Evolutionary conservation across 2,113 vertebrate genomes (phyloP).

Genomic region (Irena cyanogastra): DNA sequence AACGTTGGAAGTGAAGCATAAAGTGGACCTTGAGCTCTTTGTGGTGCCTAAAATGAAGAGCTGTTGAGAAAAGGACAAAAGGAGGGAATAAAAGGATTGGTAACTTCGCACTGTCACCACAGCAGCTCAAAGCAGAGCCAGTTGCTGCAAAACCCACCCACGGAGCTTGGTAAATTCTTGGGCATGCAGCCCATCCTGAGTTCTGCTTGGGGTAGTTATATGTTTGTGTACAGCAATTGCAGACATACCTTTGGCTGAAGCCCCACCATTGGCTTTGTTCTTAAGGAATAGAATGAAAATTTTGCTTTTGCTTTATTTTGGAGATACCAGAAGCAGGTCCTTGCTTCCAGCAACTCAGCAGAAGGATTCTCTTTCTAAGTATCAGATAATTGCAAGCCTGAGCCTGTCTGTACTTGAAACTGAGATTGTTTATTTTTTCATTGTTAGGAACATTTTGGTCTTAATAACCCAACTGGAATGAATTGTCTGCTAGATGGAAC

Average conservation of each 20-base stretch:
- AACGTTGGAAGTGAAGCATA: background rate
- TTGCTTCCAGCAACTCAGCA: slow-evolving; percentile 32
- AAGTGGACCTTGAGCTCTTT: background rate
- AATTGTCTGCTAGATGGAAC: slow-evolving; percentile 91
- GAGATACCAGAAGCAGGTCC: slow-evolving; percentile 45
- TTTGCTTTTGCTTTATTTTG: background rate
- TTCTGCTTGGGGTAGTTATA: background rate
- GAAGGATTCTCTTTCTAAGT: slow-evolving; percentile 62
- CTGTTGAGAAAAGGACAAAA: background rate
- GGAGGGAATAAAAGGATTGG: background rate
- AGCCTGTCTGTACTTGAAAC: slow-evolving; percentile 55
- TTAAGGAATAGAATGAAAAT: background rate
- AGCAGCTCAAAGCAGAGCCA: background rate
- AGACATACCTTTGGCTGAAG: slow-evolving; percentile 42
- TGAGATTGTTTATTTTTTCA: slow-evolving; percentile 55
- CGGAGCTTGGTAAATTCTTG: slow-evolving; percentile 31
- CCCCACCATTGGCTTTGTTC: slow-evolving; percentile 5
- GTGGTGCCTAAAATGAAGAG: background rate
- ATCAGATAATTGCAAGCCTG: slow-evolving; percentile 59
- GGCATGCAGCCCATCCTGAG: background rate
- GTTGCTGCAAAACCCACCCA: slow-evolving; percentile 52
- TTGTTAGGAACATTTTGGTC: slow-evolving; percentile 85
- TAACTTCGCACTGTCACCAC: background rate
- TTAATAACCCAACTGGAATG: slow-evolving; percentile 80
- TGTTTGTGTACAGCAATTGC: background rate